A percentile compares a stretch with the other conserved stretches of the same genome.
Evolutionary conservation across 1,140 invertebrate species (phyloP).

Genomic region (Drosophila novamexicana): DNA sequence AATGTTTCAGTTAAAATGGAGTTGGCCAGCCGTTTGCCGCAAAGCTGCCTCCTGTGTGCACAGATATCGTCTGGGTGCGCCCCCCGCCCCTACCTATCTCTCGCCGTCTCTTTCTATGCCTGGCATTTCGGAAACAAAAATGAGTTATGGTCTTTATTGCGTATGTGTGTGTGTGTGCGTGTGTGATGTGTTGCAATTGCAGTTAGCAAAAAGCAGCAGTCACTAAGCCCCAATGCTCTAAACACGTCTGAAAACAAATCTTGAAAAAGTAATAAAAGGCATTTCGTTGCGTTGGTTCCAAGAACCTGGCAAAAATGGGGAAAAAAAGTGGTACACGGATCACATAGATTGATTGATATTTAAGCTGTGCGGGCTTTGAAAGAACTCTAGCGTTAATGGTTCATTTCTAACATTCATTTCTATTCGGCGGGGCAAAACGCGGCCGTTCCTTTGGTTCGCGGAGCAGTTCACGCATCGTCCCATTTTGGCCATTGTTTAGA

Average conservation of each 20-base stretch:
- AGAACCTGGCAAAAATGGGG: background rate
- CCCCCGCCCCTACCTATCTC: background rate
- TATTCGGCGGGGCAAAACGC: too few relatives aligned
- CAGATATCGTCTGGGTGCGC: slow-evolving; percentile 26
- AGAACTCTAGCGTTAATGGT: too few relatives aligned
- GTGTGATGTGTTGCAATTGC: slow-evolving; percentile 6
- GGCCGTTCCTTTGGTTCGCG: too few relatives aligned
- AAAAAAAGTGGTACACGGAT: too few relatives aligned
- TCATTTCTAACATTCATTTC: too few relatives aligned
- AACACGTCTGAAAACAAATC: background rate
- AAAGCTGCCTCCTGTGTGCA: slow-evolving; percentile 40
- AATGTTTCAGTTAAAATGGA: slow-evolving; percentile 48
- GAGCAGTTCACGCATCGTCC: too few relatives aligned
- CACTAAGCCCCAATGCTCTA: background rate
- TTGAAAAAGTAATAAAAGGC: background rate
- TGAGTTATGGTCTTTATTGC: slow-evolving; percentile 29
- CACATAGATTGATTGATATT: too few relatives aligned
- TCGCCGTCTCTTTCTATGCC: too few relatives aligned
- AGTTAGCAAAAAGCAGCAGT: background rate
- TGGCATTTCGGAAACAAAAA: slow-evolving; percentile 13
- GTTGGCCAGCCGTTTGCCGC: slow-evolving; percentile 18
- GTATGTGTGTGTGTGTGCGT: background rate
- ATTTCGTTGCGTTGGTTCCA: background rate
- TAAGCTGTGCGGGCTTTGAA: too few relatives aligned
- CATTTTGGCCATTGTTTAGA: too few relatives aligned